Conservation (phyloP, 2,113 vertebrate genomes). For the Oxyura jamaicensis region DNA sequence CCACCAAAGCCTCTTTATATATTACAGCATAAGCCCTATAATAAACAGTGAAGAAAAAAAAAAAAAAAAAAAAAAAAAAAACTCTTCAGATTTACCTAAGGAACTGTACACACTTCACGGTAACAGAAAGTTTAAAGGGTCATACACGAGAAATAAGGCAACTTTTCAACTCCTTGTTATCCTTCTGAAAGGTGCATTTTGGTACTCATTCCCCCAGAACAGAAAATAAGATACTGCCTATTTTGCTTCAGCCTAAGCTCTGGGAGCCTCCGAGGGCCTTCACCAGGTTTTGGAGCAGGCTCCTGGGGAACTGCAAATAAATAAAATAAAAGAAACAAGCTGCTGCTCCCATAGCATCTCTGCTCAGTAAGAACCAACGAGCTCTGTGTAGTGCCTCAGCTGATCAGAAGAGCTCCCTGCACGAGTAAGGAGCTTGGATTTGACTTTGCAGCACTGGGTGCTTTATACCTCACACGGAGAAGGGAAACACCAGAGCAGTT, state of each 20-base stretch:
- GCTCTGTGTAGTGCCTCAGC: not conserved
- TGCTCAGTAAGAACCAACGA: not conserved
- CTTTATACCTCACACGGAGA: not conserved
- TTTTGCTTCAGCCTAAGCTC: not conserved
- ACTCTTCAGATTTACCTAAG: conserved; percentile 30
- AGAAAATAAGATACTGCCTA: not conserved
- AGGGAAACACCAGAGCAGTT: not conserved
- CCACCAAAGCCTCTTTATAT: conserved; percentile 41
- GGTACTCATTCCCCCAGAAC: not conserved
- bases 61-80: conserved; percentile 49
- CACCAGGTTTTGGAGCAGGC: not conserved
- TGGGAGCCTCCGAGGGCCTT: not conserved
- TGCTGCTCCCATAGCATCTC: not conserved
- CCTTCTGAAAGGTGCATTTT: conserved; percentile 34
- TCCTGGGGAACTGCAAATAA: not conserved
- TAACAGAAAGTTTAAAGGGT: conserved; percentile 13
- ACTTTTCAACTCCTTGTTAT: not conserved
- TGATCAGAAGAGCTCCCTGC: not conserved
- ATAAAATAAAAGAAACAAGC: not conserved
- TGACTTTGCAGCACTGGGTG: not conserved
- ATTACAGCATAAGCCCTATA: conserved; percentile 1
- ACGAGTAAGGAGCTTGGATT: not conserved
- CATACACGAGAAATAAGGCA: not conserved
- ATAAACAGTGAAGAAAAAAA: conserved; percentile 48
- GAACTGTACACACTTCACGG: conserved; percentile 41